phyloP scores from a whole-genome alignment of 2,797 vertebrate genomes.

The Chiloscyllium punctatum region DNA sequence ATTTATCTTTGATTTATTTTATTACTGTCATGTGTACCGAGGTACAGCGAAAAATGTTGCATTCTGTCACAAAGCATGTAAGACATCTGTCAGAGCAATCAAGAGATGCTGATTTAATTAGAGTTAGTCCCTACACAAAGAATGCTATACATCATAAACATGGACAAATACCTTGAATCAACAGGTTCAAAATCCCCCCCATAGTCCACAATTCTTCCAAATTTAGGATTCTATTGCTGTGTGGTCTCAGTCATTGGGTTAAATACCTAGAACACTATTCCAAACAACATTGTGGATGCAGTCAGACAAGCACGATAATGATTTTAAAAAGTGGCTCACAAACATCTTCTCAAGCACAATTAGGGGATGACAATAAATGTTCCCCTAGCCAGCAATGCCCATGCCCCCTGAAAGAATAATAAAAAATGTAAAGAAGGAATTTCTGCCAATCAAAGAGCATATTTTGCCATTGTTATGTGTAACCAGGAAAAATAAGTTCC shows the following conservation, averaged over 20 bases:
- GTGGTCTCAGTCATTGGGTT: neutral
- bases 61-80: no score
- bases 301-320: neutral
- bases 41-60: no score
- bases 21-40: no score
- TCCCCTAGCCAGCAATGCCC: neutral
- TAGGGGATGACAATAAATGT: neutral
- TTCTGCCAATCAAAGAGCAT: neutral
- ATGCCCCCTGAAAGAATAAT: neutral
- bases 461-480: neutral
- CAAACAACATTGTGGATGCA: neutral
- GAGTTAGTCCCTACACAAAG: neutral
- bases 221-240: neutral
- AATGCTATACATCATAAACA: neutral
- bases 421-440: neutral
- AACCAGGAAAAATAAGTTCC: neutral
- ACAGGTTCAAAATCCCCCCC: neutral
- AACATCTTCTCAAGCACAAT: neutral
- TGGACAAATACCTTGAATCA: neutral
- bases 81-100: neutral
- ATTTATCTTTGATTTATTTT: neutral
- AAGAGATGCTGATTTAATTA: neutral
- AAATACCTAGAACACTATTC: neutral
- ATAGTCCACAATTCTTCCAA: neutral
- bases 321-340: neutral